Base-by-base conservation (phyloP, 2,888 invertebrate genomes). In the Cephus sareptanus region DNA sequence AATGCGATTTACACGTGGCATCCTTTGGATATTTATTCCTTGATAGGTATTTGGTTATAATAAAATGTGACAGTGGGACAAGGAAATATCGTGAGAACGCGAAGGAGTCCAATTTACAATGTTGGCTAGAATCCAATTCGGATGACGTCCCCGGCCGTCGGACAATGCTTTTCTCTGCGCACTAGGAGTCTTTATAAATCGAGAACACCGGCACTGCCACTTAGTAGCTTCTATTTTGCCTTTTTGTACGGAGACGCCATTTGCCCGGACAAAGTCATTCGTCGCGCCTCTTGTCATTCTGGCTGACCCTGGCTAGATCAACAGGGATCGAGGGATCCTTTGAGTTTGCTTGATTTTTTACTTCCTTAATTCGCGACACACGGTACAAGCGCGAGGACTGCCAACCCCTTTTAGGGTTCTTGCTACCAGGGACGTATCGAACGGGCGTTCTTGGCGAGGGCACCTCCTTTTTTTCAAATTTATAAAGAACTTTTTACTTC, bases 161-260 rank as follows among this genome's bases (percentile, higher is more conserved):
- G 81, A 82, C 83, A 82, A 83, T 86, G 79, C 77, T 75, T 79
- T 82, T 75, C 79, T 74, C 75, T 84, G 81, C 84, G 83, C 82
- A 83, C 80, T 82, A 79, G 70, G 76, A 77, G 80, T 82, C 85
- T 85, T 83, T 87, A 87, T 87, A 88, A 88, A 87, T 81, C 76
- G 82, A 79, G 76, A 76, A 76, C 76, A 73, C 76, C 79, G 75
- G 75, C 77, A 33, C 75, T 71, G 77, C 75, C 68, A 77, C 80
- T 83, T 79, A 84, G 80, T 85, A 87, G 86, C 85, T 79, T 76
- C 34, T 77, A 23, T 79, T 77, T 81, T 81, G 77, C 73, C 79
- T 33, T 40, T 79, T 79, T 77, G 77, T 74, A 73, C 77, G 78
- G 34, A 34, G 71, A 56, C 40, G 40, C 40, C 40, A 56, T 56